Evolutionary conservation across 1,140 invertebrate genomes (phyloP).

Genomic region (Drosophila bocki): DNA sequence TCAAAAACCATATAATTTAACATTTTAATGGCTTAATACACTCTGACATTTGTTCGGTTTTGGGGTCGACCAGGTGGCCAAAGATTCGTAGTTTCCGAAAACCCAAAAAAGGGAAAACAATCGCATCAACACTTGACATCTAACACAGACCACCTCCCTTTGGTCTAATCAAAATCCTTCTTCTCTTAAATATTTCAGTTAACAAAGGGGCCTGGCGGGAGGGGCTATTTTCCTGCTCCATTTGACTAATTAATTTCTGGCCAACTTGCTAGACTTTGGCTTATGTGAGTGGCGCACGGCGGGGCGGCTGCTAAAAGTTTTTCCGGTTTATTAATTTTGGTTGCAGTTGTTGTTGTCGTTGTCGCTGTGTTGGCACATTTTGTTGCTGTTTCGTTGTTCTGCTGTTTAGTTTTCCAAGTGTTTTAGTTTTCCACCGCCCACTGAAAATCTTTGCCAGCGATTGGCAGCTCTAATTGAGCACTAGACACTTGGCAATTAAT

Average conservation of each 20-base stretch:
- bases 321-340: conserved; percentile 57
- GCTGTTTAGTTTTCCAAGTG: conserved; percentile 20
- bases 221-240: conserved; percentile 30
- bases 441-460: conserved; percentile 39
- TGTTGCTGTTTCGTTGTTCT: conserved; percentile 22
- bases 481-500: conserved; percentile 30
- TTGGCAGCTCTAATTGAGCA: conserved; percentile 46
- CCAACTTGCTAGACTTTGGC: conserved; percentile 52
- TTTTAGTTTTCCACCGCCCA: conserved; percentile 12
- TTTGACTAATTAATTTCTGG: conserved; percentile 78
- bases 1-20: conserved; percentile 65
- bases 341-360: conserved; percentile 29
- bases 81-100: conserved; percentile 3
- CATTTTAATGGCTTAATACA: conserved; percentile 69
- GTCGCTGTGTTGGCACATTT: neutral
- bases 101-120: conserved; percentile 22
- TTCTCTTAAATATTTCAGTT: conserved; percentile 53
- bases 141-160: neutral
- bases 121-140: conserved; percentile 49
- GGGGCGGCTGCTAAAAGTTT: conserved; percentile 40
- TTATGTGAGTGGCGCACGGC: conserved; percentile 1
- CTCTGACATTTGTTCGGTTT: conserved; percentile 46
- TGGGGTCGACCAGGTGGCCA: conserved; percentile 55
- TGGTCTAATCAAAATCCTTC: conserved; percentile 54
- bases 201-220: conserved; percentile 21